Evolutionary conservation across 2,888 invertebrate genomes (phyloP), one percentile per base, ranked within the genome.

Genomic region (Aporophyla nigra): DNA sequence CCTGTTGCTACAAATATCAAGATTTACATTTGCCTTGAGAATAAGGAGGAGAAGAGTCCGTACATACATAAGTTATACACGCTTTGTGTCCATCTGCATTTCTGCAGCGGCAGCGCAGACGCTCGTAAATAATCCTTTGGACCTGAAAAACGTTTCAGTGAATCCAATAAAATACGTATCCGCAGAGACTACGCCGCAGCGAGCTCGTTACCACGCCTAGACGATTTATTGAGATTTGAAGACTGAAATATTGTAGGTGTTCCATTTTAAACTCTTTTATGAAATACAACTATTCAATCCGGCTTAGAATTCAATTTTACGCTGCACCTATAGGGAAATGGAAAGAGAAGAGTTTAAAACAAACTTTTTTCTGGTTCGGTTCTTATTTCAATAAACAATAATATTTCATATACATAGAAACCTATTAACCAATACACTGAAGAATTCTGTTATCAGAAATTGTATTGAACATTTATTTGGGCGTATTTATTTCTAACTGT

Each of bases 111-210:
- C 90, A 92, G 93, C 94, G 93, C 95, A 96, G 96, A 95, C 94
- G 94, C 93, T 95, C 96, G 95, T 96, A 96, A 96, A 96, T 96
- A 96, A 96, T 96, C 96, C 95, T 94, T 93, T 92, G 94, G 96
- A 95, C 95, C 95, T 95, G 96, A 96, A 96, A 96, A 96, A 96
- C 96, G 96, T 96, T 96, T 96, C 96, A 95, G 93, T 95, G 95
- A 96, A 96, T 96, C 96, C 96, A 96, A 96, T 96, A 96, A 96
- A 96, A 96, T 96, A 96, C 96, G 96, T 96, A 96, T 96, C 96
- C 96, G 96, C 95, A 96, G 95, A 95, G 96, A 95, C 93, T 95
- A 93, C 95, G 96, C 95, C 96, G 95, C 96, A 95, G 94, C 91
- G 96, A 94, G 96, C 96, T 96, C 96, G 96, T 96, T 96, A 96